Base-by-base conservation (phyloP, 2,888 invertebrate genomes). In the Serrognathus titanus region DNA sequence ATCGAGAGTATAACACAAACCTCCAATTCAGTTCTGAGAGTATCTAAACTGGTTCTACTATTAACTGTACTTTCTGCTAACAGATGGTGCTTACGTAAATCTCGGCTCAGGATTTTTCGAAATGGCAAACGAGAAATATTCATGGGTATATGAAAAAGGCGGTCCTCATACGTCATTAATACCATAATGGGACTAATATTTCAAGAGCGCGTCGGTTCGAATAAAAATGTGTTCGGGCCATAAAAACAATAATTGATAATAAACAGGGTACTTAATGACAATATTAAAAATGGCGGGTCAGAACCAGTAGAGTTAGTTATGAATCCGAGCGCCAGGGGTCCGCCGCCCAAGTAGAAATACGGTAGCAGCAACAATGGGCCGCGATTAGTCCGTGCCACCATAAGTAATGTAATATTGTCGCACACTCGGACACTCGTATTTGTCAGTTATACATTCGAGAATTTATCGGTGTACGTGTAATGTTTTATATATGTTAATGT, bases 321-420 rank as follows among this genome's bases (percentile, higher is more conserved):
- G 67, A 65, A 63, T 64, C 63, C 58, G 59, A 51, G 45, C 70
- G 57, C 64, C 66, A 65, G 70, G 68, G 71, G 71, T 50, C 68
- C 68, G 68, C 72, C 72, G 69, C 75, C 74, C 76, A 75, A 75
- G 75, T 72, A 65, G 74, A 74, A 71, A 73, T 73, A 76, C 75
- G 70, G 75, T 75, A 76, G 75, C 75, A 68, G 67, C 69, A 70
- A 74, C 74, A 75, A 75, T 74, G 64, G 64, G 51, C 54, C 46
- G 62, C 63, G 62, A 65, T 65, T 65, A 68, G 68, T 68, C 64
- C 64, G 66, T 68, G 68, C 66, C 68, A 66, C 57, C 57, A 64
- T 66, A 68, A 66, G 68, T 68, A 68, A 68, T 66, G 68, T 68
- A 68, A 68, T 66, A 66, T 68, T 66, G 68, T 68, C 68, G 64